phyloP scores from a whole-genome alignment of 2,888 invertebrate species.

The Drosophila pegasa region DNA sequence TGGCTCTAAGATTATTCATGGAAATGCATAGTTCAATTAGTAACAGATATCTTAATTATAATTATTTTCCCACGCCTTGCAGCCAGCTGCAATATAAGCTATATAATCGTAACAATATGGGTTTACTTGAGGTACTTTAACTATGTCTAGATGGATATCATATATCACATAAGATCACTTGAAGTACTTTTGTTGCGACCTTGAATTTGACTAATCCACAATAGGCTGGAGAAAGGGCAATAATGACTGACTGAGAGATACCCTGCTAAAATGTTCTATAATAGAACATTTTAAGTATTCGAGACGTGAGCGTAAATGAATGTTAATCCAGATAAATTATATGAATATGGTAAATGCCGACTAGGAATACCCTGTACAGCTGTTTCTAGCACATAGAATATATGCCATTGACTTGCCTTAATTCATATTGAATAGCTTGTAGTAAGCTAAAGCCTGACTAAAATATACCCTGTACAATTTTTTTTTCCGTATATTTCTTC shows the following conservation, averaged over 20 bases:
- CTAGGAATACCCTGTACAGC: not conserved
- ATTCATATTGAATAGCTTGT: not conserved
- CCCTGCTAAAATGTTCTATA: not conserved
- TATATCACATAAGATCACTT: not conserved
- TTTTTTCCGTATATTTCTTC: too few relatives aligned
- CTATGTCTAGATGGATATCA: conserved; percentile 23
- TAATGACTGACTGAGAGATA: not conserved
- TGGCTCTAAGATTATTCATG: conserved; percentile 52
- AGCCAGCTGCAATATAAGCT: not conserved
- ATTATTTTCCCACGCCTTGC: conserved; percentile 63
- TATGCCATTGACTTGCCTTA: not conserved
- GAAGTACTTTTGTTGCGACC: conserved; percentile 19
- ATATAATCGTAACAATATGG: not conserved
- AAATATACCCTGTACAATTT: not conserved
- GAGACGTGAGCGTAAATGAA: too few relatives aligned
- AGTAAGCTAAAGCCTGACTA: not conserved
- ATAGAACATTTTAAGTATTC: not conserved
- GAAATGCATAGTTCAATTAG: conserved; percentile 58
- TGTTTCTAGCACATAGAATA: too few relatives aligned
- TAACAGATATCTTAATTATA: conserved; percentile 37
- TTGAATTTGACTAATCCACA: conserved; percentile 48
- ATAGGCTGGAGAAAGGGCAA: not conserved
- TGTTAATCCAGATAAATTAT: too few relatives aligned
- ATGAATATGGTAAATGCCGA: fast-evolving
- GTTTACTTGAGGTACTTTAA: conserved; percentile 13